Conservation (phyloP, 2,888 invertebrate genomes). For the Torymus aiolomorphi region DNA sequence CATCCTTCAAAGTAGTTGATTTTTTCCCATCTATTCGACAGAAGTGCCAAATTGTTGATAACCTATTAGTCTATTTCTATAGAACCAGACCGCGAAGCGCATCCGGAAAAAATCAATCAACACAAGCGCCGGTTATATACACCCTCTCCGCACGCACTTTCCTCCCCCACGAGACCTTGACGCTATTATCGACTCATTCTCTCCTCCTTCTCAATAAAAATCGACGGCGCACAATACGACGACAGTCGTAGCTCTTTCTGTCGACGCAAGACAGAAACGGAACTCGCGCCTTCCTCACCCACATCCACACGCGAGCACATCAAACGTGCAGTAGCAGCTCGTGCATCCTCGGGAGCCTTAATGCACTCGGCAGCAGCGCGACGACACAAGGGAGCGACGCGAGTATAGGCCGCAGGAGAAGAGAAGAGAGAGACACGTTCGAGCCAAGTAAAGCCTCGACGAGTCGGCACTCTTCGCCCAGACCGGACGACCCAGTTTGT, state of each 20-base stretch:
- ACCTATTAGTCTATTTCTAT: too few relatives aligned
- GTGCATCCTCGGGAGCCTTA: slow-evolving; percentile 46
- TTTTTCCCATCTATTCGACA: too few relatives aligned
- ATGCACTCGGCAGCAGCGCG: slow-evolving; percentile 38
- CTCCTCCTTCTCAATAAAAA: slow-evolving; percentile 8
- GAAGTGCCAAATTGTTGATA: too few relatives aligned
- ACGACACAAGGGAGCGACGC: slow-evolving; percentile 1
- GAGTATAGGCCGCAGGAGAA: slow-evolving; percentile 1
- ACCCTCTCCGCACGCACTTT: too few relatives aligned
- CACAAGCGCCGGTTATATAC: too few relatives aligned
- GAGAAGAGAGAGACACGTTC: slow-evolving; percentile 24
- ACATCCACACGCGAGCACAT: background rate
- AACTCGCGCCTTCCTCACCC: background rate
- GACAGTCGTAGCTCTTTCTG: background rate
- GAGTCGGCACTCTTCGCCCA: slow-evolving; percentile 30
- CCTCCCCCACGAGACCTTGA: background rate
- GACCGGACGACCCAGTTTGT: slow-evolving; percentile 45
- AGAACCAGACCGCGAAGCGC: too few relatives aligned
- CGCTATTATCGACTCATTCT: slow-evolving; percentile 12
- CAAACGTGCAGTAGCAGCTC: background rate
- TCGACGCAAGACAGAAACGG: too few relatives aligned
- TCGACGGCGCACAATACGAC: background rate
- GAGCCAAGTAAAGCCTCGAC: slow-evolving; percentile 44
- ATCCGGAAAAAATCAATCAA: too few relatives aligned
- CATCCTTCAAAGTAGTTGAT: too few relatives aligned